phyloP scores from a whole-genome alignment of 2,888 invertebrate genomes.

The Autographa gamma region DNA sequence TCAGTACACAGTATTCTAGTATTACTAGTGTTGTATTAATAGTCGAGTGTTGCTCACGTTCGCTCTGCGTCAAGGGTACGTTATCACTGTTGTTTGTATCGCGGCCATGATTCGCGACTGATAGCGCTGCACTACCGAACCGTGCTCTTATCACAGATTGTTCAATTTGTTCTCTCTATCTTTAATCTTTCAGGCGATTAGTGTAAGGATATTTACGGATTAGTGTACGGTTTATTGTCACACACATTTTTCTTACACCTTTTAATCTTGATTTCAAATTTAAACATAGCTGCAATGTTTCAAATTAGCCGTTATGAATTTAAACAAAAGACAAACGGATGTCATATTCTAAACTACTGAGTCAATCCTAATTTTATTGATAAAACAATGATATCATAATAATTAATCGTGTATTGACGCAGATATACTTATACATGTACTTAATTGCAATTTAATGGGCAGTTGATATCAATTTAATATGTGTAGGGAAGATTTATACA shows the following conservation, averaged over 20 bases:
- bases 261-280: not conserved
- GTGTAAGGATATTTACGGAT: constrained; percentile 15
- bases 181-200: constrained; percentile 16
- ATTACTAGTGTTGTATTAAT: constrained; percentile 29
- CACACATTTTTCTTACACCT: not conserved
- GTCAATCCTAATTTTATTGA: constrained; percentile 1
- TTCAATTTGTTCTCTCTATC: constrained; percentile 25
- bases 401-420: constrained; percentile 1
- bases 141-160: constrained; percentile 23
- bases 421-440: not conserved
- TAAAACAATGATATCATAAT: not conserved
- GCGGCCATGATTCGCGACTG: constrained; percentile 55
- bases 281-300: too few species aligned
- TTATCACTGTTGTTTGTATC: constrained; percentile 59
- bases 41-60: constrained; percentile 44
- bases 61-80: constrained; percentile 28
- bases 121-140: constrained; percentile 52
- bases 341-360: not conserved
- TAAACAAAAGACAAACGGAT: not conserved
- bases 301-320: too few species aligned
- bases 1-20: constrained; percentile 10
- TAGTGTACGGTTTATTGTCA: not conserved
- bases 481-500: not conserved
- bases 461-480: not conserved
- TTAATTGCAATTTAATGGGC: not conserved